These are phyloP conservation scores for Xiphophorus birchmanni DNA, from an alignment of 2,797 vertebrate genomes.

Conservation along the genomic window DNA sequence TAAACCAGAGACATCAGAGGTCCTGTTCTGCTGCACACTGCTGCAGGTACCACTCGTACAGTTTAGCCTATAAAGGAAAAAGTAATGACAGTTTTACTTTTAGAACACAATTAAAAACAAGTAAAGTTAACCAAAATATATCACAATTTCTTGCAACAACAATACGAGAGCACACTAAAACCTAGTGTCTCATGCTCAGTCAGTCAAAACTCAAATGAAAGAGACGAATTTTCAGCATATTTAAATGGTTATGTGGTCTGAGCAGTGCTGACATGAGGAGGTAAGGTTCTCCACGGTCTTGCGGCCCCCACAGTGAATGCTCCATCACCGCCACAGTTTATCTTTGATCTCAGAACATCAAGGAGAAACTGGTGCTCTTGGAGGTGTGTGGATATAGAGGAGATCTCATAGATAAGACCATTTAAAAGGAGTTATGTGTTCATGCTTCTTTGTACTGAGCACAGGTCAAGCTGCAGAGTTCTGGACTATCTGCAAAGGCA, in stretches of 20 bases:
- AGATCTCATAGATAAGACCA: not conserved
- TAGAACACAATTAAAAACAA: not conserved
- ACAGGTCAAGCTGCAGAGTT: not conserved
- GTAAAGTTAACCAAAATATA: not conserved
- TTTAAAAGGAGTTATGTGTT: not conserved
- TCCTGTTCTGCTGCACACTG: constrained; percentile 84
- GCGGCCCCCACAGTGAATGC: not conserved
- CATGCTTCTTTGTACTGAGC: not conserved
- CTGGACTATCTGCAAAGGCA: not conserved
- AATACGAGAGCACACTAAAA: not conserved
- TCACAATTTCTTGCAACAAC: not conserved
- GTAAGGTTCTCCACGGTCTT: not conserved
- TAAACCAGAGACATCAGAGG: constrained; percentile 63
- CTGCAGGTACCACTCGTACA: constrained; percentile 84
- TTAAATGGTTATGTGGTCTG: not conserved
- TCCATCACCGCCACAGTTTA: not conserved
- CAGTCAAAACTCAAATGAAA: not conserved
- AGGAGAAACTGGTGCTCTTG: not conserved
- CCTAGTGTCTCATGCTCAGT: not conserved
- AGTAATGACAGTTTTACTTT: not conserved
- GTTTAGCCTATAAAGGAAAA: constrained; percentile 68
- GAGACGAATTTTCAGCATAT: not conserved
- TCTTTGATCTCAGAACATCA: not conserved
- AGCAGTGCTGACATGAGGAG: not conserved
- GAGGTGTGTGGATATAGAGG: not conserved